These are phyloP conservation scores for Babylonia areolata DNA, from an alignment of 1,140 invertebrate species.

Conservation along the genomic window DNA sequence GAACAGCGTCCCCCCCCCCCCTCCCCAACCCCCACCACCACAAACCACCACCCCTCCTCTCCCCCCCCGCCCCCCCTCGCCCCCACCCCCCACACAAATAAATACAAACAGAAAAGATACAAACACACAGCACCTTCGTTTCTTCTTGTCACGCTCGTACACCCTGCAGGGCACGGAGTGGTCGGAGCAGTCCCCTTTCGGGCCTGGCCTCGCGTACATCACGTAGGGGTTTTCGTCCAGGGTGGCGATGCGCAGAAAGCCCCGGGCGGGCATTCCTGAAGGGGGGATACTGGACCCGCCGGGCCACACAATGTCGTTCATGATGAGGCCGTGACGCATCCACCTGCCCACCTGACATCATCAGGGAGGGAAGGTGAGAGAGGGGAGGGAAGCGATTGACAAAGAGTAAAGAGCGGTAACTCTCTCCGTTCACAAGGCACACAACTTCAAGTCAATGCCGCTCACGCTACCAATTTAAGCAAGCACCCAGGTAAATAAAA, in stretches of 20 bases:
- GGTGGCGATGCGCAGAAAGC: conserved; percentile 96
- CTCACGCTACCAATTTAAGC: too few relatives aligned
- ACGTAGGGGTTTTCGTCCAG: conserved; percentile 98
- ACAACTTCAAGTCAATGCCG: too few relatives aligned
- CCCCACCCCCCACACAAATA: too few relatives aligned
- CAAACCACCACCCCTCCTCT: too few relatives aligned
- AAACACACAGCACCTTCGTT: neutral
- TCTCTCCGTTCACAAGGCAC: too few relatives aligned
- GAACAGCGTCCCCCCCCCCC: too few relatives aligned
- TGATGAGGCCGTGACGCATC: conserved; percentile 91
- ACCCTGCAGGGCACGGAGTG: conserved; percentile 50
- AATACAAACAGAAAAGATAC: neutral
- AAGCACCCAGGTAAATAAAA: too few relatives aligned
- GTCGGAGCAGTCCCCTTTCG: conserved; percentile 55
- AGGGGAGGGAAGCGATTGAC: too few relatives aligned
- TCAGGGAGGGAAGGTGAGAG: too few relatives aligned
- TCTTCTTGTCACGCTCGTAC: conserved; percentile 44
- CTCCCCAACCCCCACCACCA: too few relatives aligned
- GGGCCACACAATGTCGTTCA: conserved; percentile 99
- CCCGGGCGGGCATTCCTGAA: conserved; percentile 96
- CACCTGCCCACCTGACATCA: conserved; percentile 88
- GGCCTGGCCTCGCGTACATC: conserved; percentile 57
- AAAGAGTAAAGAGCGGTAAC: too few relatives aligned
- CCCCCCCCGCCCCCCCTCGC: too few relatives aligned
- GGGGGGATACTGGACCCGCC: conserved; percentile 96